These are phyloP conservation scores for Phrynocephalus forsythii DNA, from an alignment of 2,797 vertebrate species.

Conservation along the genomic window DNA sequence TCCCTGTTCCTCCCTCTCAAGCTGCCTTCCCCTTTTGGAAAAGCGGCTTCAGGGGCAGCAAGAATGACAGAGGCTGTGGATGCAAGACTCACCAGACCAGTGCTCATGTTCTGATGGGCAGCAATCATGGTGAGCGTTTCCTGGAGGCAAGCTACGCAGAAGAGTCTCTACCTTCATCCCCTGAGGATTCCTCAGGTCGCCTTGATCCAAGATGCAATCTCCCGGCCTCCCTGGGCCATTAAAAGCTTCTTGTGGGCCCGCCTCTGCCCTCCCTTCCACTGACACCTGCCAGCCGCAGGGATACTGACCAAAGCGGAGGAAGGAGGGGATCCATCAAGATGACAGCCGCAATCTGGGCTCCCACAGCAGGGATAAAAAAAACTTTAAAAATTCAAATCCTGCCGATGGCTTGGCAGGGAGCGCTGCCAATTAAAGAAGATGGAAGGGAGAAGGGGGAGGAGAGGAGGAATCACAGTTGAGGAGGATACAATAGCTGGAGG, in stretches of 20 bases:
- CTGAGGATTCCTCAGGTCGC: not conserved
- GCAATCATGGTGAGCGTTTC: not conserved
- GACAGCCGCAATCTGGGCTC: conserved; percentile 43
- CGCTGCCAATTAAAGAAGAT: conserved; percentile 8
- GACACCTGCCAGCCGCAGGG: not conserved
- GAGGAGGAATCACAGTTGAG: not conserved
- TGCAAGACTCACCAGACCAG: conserved; percentile 5
- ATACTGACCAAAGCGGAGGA: conserved; percentile 26
- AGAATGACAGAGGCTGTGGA: not conserved
- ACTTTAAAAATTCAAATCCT: conserved; percentile 12
- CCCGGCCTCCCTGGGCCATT: not conserved
- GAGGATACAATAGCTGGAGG: not conserved
- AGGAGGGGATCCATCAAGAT: conserved; percentile 54
- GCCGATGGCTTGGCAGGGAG: conserved; percentile 6
- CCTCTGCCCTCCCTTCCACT: not conserved
- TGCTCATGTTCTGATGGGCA: conserved; percentile 5
- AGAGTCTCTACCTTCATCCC: not conserved
- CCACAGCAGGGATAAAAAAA: conserved; percentile 28
- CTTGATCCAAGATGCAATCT: not conserved
- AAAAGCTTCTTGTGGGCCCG: not conserved
- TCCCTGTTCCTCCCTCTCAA: not conserved
- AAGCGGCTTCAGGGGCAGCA: not conserved
- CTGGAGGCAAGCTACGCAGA: not conserved
- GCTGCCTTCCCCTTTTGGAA: not conserved
- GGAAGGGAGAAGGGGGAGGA: not conserved